A percentile compares a stretch with the other conserved stretches of the same genome.
phyloP scores from a whole-genome alignment of 1,140 invertebrate species.

The Acromyrmex heyeri region DNA sequence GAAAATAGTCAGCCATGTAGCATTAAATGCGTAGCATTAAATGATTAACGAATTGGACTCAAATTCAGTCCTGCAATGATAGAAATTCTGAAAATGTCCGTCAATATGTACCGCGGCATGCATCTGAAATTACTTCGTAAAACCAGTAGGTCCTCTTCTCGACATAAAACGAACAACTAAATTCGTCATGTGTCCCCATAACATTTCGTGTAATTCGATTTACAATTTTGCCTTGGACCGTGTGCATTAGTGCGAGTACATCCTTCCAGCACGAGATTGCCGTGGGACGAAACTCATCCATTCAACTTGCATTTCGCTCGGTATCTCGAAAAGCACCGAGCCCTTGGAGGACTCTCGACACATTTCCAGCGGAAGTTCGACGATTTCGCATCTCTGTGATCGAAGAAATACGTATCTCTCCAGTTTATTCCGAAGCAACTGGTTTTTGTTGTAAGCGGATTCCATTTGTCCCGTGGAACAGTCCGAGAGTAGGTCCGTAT shows the following conservation, averaged over 20 bases:
- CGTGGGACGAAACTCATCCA: slow-evolving; percentile 44
- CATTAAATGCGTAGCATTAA: background rate
- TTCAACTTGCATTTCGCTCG: slow-evolving; percentile 30
- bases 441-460: slow-evolving; percentile 75
- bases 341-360: slow-evolving; percentile 46
- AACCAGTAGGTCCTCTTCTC: background rate
- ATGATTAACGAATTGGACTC: background rate
- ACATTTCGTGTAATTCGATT: slow-evolving; percentile 43
- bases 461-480: slow-evolving; percentile 67
- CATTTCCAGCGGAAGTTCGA: slow-evolving; percentile 57
- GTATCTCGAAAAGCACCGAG: slow-evolving; percentile 27
- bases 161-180: slow-evolving; percentile 51
- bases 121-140: slow-evolving; percentile 19
- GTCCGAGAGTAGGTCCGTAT: slow-evolving; percentile 44
- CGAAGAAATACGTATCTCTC: slow-evolving; percentile 65
- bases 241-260: slow-evolving; percentile 52
- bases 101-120: background rate
- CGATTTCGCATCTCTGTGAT: slow-evolving; percentile 56
- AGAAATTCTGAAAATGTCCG: slow-evolving; percentile 40
- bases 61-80: background rate
- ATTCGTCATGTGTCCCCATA: background rate
- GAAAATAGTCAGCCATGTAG: background rate
- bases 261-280: slow-evolving; percentile 24
- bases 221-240: slow-evolving; percentile 49
- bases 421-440: slow-evolving; percentile 73